Evolutionary conservation across 2,113 vertebrate genomes (phyloP).

Genomic region (Leucoraja erinaceus): DNA sequence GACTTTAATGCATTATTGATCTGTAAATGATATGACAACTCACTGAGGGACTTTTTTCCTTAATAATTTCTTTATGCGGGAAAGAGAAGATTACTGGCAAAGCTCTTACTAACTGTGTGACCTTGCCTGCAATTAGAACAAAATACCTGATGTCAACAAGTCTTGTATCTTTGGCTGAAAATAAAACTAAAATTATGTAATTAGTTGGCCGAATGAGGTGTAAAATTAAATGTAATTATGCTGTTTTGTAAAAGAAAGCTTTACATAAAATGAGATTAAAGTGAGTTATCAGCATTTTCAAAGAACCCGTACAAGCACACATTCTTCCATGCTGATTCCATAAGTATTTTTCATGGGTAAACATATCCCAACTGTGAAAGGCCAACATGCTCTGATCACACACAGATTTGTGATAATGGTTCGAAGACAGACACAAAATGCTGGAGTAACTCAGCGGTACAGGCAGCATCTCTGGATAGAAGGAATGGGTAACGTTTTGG

Average conservation of each 20-base stretch:
- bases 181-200: background rate
- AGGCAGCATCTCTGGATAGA: too few relatives aligned
- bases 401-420: background rate
- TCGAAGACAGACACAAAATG: background rate
- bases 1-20: background rate
- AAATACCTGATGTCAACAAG: background rate
- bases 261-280: background rate
- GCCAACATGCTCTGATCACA: background rate
- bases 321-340: background rate
- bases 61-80: background rate
- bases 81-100: background rate
- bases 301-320: background rate
- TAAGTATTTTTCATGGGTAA: background rate
- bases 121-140: background rate
- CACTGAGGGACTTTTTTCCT: background rate
- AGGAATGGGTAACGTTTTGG: too few relatives aligned
- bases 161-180: background rate
- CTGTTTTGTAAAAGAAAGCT: background rate
- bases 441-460: too few relatives aligned
- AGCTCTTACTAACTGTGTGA: background rate
- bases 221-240: background rate
- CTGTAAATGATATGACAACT: background rate
- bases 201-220: background rate
- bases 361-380: background rate
- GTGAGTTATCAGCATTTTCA: background rate